Evolutionary conservation across 2,888 invertebrate species (phyloP).

Genomic region (Catocala sponsa): DNA sequence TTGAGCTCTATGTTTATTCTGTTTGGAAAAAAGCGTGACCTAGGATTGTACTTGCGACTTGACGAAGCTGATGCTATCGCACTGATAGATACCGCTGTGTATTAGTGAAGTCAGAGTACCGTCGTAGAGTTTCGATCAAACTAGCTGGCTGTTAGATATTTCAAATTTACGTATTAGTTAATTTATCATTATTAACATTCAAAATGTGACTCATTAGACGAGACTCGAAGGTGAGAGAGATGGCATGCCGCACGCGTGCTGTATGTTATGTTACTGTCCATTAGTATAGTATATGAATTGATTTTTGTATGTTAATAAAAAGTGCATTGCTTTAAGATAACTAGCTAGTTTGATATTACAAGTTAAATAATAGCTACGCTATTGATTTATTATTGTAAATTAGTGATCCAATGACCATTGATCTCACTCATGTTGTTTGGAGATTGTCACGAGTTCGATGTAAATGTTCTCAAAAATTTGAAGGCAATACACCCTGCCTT

Average conservation of each 20-base stretch:
- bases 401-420: constrained; percentile 65
- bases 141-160: constrained; percentile 41
- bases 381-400: constrained; percentile 60
- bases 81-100: background rate
- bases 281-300: constrained; percentile 47
- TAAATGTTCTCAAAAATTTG: constrained; percentile 63
- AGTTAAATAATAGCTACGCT: constrained; percentile 45
- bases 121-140: constrained; percentile 33
- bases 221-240: constrained; percentile 48
- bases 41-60: constrained; percentile 21
- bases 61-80: background rate
- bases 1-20: constrained; percentile 61
- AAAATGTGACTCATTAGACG: constrained; percentile 49
- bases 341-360: constrained; percentile 52
- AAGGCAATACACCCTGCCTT: constrained; percentile 77
- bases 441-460: constrained; percentile 55
- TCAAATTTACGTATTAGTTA: constrained; percentile 34
- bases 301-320: constrained; percentile 55
- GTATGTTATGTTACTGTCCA: constrained; percentile 60
- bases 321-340: constrained; percentile 56
- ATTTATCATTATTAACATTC: constrained; percentile 41
- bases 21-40: constrained; percentile 39
- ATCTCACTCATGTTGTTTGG: constrained; percentile 78
- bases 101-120: constrained; percentile 13
- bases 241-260: constrained; percentile 38